Base-by-base conservation (phyloP, 2,113 vertebrate species). In the Salvelinus namaycush region DNA sequence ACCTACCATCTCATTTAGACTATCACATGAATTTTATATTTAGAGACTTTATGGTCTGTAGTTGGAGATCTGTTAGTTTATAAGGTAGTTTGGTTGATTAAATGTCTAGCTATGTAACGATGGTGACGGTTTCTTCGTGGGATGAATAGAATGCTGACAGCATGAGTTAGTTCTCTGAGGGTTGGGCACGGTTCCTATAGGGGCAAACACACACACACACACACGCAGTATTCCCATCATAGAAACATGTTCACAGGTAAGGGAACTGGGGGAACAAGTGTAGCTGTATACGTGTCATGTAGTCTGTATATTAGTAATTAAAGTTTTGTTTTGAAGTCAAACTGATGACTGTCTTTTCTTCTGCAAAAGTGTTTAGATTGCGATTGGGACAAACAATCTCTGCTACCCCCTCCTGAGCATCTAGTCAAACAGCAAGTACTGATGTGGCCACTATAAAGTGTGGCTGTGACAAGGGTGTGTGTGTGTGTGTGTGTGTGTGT, bases 401-500 rank as follows among this genome's bases (percentile, higher is more conserved):
- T 57, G 16, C 18, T 57, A 1, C 16, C 16, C 54, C 54, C 54
- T 57, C 13, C 54, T 57, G 54, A 20, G 54, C 54, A 8, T 20
- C 18, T 57, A 57, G 14, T 57, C 54, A 20, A 57, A 57, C 54
- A 57, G 13, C 54, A 57, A 20, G 13, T 20, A 44, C 39, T 44
- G 39, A 44, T 44, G 9, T 44, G 9, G 39, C 39, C 39, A 44
- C 9, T 11, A 44, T 34, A 7, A 34, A 8, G 14, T 18, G 57
- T 39, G 57, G 51, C 3, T 64, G n/a, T 34, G 57, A 54, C 20
- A 20, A 14, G 29, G 20, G 16, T 59, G 16, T 59, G 54, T 59
- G 29, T 29, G 4, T 66, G 79, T 67, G 68, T 3, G 16, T 59
- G 18, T 59, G 57, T 59, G 29, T 29, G 4, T 66, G 79, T 67